Conservation (phyloP, 2,888 invertebrate genomes). For the Invenusta paracnida region DNA sequence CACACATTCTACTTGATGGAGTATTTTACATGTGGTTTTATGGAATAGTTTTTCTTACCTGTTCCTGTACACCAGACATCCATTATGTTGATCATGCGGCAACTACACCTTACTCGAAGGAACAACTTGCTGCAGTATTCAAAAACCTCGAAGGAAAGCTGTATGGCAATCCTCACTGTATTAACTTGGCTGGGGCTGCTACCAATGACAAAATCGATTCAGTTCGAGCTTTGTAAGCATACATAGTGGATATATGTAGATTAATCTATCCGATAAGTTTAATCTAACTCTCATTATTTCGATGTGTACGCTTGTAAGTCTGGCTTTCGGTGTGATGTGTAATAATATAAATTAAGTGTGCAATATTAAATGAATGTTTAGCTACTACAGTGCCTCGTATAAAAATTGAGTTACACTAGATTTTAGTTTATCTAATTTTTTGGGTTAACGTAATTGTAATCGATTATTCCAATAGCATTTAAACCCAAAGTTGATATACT, state of each 20-base stretch:
- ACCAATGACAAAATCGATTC: constrained; percentile 80
- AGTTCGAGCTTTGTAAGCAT: constrained; percentile 70
- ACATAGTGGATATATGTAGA: background rate
- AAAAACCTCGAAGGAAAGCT: constrained; percentile 70
- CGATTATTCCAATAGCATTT: too few species aligned
- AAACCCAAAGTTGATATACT: too few species aligned
- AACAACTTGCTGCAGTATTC: constrained; percentile 68
- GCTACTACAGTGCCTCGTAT: too few species aligned
- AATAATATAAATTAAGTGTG: too few species aligned
- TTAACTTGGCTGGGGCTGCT: constrained; percentile 63
- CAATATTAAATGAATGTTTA: too few species aligned
- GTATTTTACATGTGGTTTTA: too few species aligned
- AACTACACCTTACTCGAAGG: constrained; percentile 74
- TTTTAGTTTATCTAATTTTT: too few species aligned
- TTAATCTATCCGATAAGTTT: too few species aligned
- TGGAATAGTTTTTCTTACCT: background rate
- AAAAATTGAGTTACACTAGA: too few species aligned
- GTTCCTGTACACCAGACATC: background rate
- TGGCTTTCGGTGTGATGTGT: background rate
- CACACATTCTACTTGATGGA: too few species aligned
- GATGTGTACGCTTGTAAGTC: background rate
- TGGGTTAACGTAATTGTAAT: too few species aligned
- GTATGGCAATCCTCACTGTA: constrained; percentile 79
- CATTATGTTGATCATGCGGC: constrained; percentile 82
- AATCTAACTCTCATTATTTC: background rate